Base-by-base conservation (phyloP, 2,797 vertebrate species). In the Scolopax bukidnonensis region DNA sequence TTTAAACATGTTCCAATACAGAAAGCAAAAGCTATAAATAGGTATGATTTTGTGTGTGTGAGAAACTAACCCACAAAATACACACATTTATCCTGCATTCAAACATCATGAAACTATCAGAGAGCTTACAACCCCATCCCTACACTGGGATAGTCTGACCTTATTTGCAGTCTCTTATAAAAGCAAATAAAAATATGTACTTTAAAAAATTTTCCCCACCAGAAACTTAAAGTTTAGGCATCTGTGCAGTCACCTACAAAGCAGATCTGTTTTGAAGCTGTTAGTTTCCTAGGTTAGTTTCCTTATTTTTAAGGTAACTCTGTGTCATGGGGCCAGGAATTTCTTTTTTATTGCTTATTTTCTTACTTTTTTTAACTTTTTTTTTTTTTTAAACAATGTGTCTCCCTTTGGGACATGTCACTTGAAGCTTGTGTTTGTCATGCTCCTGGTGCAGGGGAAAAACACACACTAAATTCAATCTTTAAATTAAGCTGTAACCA, bases 401-500 rank as follows among this genome's bases (percentile, higher is more conserved):
- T 97, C 94, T 97, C 97, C 98, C 97, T 95, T 77, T 94, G 98
- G 97, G 97, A 96, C 83, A 89, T 97, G 97, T 97, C 97, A 89
- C 90, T 95, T 95, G 95, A 96, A 92, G 94, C 95, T 96, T 96
- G 91, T 97, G 97, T 98, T 98, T 98, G 97, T 98, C 98, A 98
- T 98, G 98, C 97, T 97, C 96, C 89, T 84, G 95, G 96, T 93
- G 96, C 96, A 97, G 96, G 96, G 90, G 96, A 98, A 96, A 98
- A 97, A 97, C 96, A 98, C 95, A 97, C 97, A 98, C 97, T 98
- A 97, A 98, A 98, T 98, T 98, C 98, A 98, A 96, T 98, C 98
- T 97, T 97, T 97, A 98, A 97, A 97, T 98, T 98, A 98, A 99
- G 98, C 98, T 98, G 98, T 98, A 98, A 98, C 98, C 98, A 98